Evolutionary conservation across 2,888 invertebrate species (phyloP).

Genomic region (Pseudoips prasinana): DNA sequence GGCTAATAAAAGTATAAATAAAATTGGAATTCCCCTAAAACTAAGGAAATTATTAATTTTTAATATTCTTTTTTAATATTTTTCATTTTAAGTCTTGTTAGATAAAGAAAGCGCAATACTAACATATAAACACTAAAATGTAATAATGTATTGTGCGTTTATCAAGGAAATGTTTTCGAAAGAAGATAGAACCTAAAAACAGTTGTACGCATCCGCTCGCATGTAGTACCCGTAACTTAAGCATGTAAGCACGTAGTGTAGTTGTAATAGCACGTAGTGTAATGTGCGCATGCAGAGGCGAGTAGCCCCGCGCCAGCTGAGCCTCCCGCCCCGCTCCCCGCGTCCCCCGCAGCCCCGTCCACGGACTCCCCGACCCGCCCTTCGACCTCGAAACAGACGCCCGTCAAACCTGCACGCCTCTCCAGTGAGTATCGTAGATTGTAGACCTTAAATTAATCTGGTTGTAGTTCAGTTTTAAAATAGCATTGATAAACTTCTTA

Average conservation of each 20-base stretch:
- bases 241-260: constrained; percentile 63
- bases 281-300: constrained; percentile 70
- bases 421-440: constrained; percentile 67
- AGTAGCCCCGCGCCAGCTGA: constrained; percentile 27
- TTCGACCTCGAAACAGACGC: constrained; percentile 65
- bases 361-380: constrained; percentile 44
- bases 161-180: no score
- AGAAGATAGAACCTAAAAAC: no score
- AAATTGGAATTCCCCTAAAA: no score
- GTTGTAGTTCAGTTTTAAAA: constrained; percentile 34
- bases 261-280: constrained; percentile 75
- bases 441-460: constrained; percentile 12
- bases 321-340: constrained; percentile 27
- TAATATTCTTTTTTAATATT: no score
- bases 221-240: constrained; percentile 36
- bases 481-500: no score
- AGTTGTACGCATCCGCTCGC: constrained; percentile 27
- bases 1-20: no score
- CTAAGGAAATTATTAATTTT: no score
- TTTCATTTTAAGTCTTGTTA: no score
- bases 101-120: no score
- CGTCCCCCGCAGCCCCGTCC: constrained; percentile 30
- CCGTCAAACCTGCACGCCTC: constrained; percentile 72
- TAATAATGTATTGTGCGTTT: no score
- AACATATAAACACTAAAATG: no score